Percentiles rank a stretch among this genome's conserved stretches.
Conservation (phyloP, 2,797 vertebrate genomes). For the Myotis myotis region DNA sequence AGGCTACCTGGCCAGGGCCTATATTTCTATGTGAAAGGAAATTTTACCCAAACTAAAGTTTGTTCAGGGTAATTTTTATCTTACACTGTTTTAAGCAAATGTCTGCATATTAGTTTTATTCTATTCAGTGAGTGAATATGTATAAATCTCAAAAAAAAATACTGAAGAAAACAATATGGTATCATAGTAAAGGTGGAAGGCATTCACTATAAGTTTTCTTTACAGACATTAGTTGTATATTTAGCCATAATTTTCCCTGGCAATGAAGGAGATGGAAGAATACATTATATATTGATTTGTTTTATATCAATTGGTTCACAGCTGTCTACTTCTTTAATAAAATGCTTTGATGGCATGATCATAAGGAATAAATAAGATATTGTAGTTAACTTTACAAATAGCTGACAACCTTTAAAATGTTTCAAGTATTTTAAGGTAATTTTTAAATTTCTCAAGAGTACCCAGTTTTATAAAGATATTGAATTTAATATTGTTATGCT, state of each 20-base stretch:
- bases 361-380: neutral
- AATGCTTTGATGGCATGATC: neutral
- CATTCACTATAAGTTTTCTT: neutral
- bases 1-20: neutral
- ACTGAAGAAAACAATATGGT: neutral
- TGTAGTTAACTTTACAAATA: neutral
- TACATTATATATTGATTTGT: neutral
- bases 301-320: neutral
- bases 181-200: neutral
- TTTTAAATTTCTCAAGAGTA: neutral
- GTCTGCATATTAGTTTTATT: neutral
- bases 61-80: neutral
- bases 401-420: neutral
- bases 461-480: neutral
- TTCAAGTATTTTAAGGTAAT: neutral
- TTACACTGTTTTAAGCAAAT: neutral
- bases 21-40: neutral
- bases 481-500: neutral
- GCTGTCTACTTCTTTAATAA: neutral
- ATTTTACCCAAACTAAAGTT: neutral
- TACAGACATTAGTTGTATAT: neutral
- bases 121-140: neutral
- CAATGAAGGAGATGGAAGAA: conserved; percentile 6
- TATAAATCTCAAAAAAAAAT: neutral
- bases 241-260: neutral